Evolutionary conservation across 2,113 vertebrate species (phyloP), one percentile per base, ranked within the genome.

Genomic region (Loxodonta africana): DNA sequence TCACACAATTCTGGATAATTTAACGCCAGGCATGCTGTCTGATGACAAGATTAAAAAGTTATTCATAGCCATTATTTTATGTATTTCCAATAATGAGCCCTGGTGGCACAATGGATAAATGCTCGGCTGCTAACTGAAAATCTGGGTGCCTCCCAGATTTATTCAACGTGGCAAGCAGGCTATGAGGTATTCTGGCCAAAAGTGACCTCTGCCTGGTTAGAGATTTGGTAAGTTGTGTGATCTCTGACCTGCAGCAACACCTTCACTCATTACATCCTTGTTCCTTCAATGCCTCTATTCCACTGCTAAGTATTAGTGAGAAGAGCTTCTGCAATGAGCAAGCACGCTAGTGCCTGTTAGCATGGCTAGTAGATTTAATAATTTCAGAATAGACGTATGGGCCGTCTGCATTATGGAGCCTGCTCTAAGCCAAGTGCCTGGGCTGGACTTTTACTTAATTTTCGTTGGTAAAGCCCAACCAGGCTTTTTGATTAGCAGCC

Each of bases 61-160:
- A 97, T 96, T 95, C 97, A 95, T 94, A 97, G 96, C 51, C 57
- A 18, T 95, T 96, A 67, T 94, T 97, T 97, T 97, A 97, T 96
- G 76, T 96, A 96, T 96, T 81, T 92, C 96, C 91, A 63, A 85
- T 97, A 97, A 97, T 96, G 97, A 97, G 63, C 95, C 20, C 37
- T 74, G 21, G 37, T n/a, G 33, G 37, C 25, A 21, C 73, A 37
- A 11, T 74, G 37, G 73, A 23, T 74, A 73, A 73, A 33, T 17
- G 6, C 17, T 73, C 15, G 6, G 33, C 15, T 73, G 69, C 69
- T 73, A 25, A 74, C 30, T 76, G 80, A 63, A 74, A 76, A 86
- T 6, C 4, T 23, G 2, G 48, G 93, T 30, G 8, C 15, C 23
- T 2, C 48, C 46, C 6, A 63, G 28, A 53, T 85, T 91, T 20